Evolutionary conservation across 2,888 invertebrate species (phyloP).

Genomic region (Parnassius smintheus): DNA sequence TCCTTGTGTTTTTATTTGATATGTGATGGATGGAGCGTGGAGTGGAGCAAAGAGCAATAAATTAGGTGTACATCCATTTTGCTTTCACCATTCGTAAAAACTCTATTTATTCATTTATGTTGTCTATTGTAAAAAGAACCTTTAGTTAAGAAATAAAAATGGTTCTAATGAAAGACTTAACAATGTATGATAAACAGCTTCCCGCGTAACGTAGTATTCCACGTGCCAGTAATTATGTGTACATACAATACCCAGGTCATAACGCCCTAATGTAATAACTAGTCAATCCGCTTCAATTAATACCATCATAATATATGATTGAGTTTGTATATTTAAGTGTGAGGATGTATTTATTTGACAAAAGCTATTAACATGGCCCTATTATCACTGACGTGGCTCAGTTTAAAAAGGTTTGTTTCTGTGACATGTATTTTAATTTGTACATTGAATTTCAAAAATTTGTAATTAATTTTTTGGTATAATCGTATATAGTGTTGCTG

Average conservation of each 20-base stretch:
- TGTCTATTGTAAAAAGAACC: too few species aligned
- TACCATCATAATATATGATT: neutral
- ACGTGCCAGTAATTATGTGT: conserved; percentile 11
- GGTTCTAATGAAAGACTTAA: conserved; percentile 4
- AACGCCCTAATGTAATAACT: conserved; percentile 44
- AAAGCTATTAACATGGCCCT: neutral
- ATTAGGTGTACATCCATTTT: too few species aligned
- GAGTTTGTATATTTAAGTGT: neutral
- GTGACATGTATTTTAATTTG: too few species aligned
- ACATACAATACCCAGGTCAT: conserved; percentile 32
- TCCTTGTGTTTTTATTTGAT: too few species aligned
- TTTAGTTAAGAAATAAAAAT: neutral
- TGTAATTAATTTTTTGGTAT: too few species aligned
- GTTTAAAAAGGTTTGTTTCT: neutral
- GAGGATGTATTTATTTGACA: conserved; percentile 9
- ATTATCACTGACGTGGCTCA: neutral
- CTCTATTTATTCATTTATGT: too few species aligned
- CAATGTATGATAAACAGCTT: neutral
- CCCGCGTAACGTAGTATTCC: neutral
- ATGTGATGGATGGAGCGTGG: too few species aligned
- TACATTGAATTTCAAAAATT: too few species aligned
- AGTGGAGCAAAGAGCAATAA: too few species aligned
- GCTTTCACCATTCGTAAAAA: too few species aligned
- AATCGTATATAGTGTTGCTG: neutral
- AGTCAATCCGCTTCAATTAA: conserved; percentile 50